Evolutionary conservation across 2,888 invertebrate species (phyloP).

Genomic region (Phyto melanocephala): DNA sequence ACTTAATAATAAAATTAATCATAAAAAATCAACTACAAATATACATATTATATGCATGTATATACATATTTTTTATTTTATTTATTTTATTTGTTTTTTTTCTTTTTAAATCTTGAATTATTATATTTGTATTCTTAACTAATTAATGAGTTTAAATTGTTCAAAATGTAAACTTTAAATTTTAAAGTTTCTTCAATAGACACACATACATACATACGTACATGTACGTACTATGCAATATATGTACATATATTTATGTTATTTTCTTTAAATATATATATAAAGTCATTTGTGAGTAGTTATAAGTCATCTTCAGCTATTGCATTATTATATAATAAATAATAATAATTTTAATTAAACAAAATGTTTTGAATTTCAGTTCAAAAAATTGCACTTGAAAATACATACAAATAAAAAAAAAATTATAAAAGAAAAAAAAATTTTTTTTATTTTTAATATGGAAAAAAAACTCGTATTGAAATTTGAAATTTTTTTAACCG

Average conservation of each 20-base stretch:
- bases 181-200: slow-evolving; percentile 6
- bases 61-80: background rate
- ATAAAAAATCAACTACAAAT: slow-evolving; percentile 52
- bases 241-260: background rate
- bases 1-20: slow-evolving; percentile 48
- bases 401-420: slow-evolving; percentile 1
- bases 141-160: slow-evolving; percentile 45
- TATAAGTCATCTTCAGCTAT: slow-evolving; percentile 9
- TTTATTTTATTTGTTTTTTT: background rate
- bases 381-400: slow-evolving; percentile 62
- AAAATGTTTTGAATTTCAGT: slow-evolving; percentile 40
- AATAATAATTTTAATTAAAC: background rate
- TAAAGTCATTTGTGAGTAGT: slow-evolving; percentile 10
- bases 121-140: slow-evolving; percentile 31
- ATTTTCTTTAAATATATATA: slow-evolving; percentile 11
- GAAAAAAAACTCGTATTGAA: too few species aligned
- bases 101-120: background rate
- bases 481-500: too few species aligned
- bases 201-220: too few species aligned
- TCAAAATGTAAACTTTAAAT: slow-evolving; percentile 20
- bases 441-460: too few species aligned
- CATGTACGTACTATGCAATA: background rate
- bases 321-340: background rate
- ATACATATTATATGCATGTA: slow-evolving; percentile 2
- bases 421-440: background rate